Conservation (phyloP, 2,797 vertebrate genomes). For the Rhinoraja longicauda region DNA sequence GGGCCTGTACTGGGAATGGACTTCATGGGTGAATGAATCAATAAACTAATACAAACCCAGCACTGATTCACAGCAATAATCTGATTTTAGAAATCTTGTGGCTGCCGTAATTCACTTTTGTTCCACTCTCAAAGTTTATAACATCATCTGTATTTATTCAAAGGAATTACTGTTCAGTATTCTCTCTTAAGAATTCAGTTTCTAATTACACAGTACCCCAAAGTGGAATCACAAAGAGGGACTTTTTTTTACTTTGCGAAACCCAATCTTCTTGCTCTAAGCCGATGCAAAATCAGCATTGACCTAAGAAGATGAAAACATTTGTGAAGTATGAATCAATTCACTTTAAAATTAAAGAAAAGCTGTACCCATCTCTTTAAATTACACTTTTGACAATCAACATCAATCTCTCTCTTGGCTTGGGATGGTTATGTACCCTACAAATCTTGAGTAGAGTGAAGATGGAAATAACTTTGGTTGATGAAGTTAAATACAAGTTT, state of each 20-base stretch:
- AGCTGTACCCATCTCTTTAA: not conserved
- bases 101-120: not conserved
- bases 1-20: not conserved
- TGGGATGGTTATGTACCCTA: not conserved
- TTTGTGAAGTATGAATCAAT: not conserved
- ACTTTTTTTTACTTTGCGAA: not conserved
- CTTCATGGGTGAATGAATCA: not conserved
- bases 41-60: not conserved
- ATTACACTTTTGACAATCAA: not conserved
- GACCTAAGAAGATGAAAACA: not conserved
- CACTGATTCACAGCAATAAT: not conserved
- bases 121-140: slow-evolving; percentile 7
- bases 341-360: not conserved
- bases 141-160: slow-evolving; percentile 18
- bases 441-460: not conserved
- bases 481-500: no score
- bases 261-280: not conserved
- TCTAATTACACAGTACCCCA: slow-evolving; percentile 1
- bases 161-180: not conserved
- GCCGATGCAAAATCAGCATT: not conserved
- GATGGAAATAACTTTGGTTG: no score
- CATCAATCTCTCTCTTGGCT: not conserved
- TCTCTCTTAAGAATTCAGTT: not conserved
- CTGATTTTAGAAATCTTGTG: not conserved
- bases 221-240: not conserved